Evolutionary conservation across 2,113 vertebrate species (phyloP), one percentile per base, ranked within the genome.

Genomic region (Pionites leucogaster): DNA sequence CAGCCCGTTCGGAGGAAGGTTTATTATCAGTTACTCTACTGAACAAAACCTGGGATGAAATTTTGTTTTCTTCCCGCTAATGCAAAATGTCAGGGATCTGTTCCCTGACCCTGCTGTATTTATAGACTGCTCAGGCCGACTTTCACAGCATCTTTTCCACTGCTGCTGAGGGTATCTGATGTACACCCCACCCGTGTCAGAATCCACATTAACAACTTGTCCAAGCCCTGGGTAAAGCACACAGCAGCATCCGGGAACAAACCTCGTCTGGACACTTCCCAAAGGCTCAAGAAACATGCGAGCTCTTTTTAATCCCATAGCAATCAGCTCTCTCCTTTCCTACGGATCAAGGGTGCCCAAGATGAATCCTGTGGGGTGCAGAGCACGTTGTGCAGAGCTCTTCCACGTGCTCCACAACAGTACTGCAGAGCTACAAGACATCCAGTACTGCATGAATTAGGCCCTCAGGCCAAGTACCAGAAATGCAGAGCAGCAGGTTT

Each of bases 401-500:
- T 24, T 28, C 53, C 81, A 44, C 3, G 2, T 27, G 52, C 24
- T 57, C 59, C 59, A 11, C 41, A 29, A 5, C 6, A 2, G 41
- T 13, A 68, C 67, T 85, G 79, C 70, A 25, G 83, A 57, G 57
- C 90, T 42, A 8, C 64, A 2, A 62, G 65, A 33, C 29, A 49
- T 6, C 33, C 77, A 47, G 47, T 1, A 47, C 47, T 2, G 3
- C 60, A 13, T 22, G 75, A 71, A 42, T 18, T 11, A 37, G 72
- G 57, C 82, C 94, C 86, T 41, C 50, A 25, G 78, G 86, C 92
- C 75, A 82, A 46, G 6, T 4, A 78, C 46, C 88, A 88, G 91
- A 25, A 72, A 88, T 8, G 91, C 93, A 42, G 91, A 96, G 93
- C 94, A 60, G 91, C 93, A 75, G 90, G 84, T 84, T 71, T 17